phyloP scores from a whole-genome alignment of 2,113 vertebrate genomes.

The Suricata suricatta region DNA sequence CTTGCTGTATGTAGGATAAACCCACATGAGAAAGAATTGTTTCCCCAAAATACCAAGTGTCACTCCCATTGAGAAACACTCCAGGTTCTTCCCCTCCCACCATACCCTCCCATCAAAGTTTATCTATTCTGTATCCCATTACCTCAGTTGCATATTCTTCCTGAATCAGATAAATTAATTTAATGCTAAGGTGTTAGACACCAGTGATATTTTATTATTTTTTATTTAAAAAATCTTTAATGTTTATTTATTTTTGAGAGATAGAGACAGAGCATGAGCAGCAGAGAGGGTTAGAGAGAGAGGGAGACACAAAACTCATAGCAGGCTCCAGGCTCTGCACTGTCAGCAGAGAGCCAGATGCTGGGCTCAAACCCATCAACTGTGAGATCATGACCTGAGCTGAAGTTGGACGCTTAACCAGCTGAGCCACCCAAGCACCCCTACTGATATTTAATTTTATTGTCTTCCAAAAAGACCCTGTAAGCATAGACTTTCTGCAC shows the following conservation, averaged over 20 bases:
- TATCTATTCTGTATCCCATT: neutral
- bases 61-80: neutral
- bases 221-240: no score
- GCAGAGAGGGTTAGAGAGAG: no score
- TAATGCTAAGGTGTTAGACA: neutral
- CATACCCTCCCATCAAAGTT: neutral
- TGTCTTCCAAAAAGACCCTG: constrained; percentile 22
- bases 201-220: neutral
- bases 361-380: no score
- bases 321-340: no score
- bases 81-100: neutral
- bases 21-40: neutral
- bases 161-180: constrained; percentile 10
- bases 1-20: neutral
- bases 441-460: neutral
- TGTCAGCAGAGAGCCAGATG: no score
- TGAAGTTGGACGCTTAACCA: no score
- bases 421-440: no score
- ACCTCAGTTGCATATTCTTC: neutral
- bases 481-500: neutral
- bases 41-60: neutral
- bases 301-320: no score
- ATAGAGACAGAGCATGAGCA: no score
- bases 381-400: no score
- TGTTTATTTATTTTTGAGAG: no score